Percentiles rank a stretch among this genome's conserved stretches.
These are phyloP conservation scores for Chloropsis cyanopogon DNA, from an alignment of 2,113 vertebrate species.

Conservation along the genomic window DNA sequence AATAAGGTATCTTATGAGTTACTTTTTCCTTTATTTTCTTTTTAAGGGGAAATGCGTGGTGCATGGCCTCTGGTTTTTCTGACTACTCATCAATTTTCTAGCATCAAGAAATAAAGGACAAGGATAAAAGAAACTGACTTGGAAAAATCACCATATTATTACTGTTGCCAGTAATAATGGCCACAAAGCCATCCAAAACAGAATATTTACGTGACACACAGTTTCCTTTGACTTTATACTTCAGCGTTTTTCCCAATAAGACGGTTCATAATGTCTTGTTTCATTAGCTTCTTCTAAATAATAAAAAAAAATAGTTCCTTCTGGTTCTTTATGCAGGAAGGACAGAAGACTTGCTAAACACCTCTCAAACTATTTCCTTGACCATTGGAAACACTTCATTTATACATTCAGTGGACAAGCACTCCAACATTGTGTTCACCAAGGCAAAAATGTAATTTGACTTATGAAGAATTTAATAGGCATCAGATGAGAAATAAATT, in stretches of 20 bases:
- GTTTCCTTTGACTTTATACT: not conserved
- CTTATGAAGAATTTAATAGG: not conserved
- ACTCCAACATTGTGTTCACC: not conserved
- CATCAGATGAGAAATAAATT: not conserved
- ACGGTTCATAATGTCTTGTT: not conserved
- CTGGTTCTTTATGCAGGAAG: not conserved
- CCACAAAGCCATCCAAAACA: constrained; percentile 3
- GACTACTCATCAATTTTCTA: not conserved
- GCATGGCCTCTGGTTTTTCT: not conserved
- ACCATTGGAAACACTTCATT: not conserved
- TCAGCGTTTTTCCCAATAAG: not conserved
- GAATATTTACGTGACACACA: not conserved
- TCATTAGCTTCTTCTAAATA: not conserved
- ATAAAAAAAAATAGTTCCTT: accelerated
- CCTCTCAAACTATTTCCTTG: not conserved
- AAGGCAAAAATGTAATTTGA: not conserved
- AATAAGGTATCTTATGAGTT: not conserved
- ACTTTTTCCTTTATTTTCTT: not conserved
- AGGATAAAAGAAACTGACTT: not conserved
- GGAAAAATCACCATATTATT: constrained; percentile 7
- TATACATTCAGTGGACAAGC: not conserved
- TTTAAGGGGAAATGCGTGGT: not conserved
- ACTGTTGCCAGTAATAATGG: constrained; percentile 16
- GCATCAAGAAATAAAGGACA: not conserved
- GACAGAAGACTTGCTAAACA: not conserved